Base-by-base conservation (phyloP, 2,888 invertebrate species). In the Philereme transversata region DNA sequence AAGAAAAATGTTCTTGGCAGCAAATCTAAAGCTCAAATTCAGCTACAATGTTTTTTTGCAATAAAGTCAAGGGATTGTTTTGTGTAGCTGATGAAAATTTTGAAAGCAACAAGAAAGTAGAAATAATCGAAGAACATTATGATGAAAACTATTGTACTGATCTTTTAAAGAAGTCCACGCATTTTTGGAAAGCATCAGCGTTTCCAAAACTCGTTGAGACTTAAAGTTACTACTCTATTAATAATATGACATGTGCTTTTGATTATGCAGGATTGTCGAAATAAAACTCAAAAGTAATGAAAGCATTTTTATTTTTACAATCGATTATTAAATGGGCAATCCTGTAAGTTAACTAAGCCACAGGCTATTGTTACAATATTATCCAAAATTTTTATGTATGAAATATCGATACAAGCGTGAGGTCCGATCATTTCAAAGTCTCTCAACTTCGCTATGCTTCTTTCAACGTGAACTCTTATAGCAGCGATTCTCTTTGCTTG, bases 61-160 rank as follows among this genome's bases (percentile, higher is more conserved):
- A 34, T 34, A 50, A n/a, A 52, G 60, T 11, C 60, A 50, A 57
- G 22, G 44, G 57, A 7, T 45, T 64, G 4, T 72, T 71, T 62
- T 68, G 70, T 61, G 62, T 72, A 8, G 72, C 69, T 47, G n/a
- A 64, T 51, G 43, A 22, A 38, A 45, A 65, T 51, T 72, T 61
- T 64, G 60, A 64, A 48, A 40, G 36, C 36, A 36, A 36, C 6
- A 36, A 36, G 6, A 6, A 36, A 36, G 36, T 36, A 5, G 10
- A 10, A 57, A 35, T 22, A 64, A 46, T 60, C n/a, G 51, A 61
- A 61, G 63, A 11, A 43, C 36, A 55, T 47, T 63, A 60, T 57
- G 60, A 69, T 61, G 10, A 63, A 54, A 51, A 57, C 4, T 61
- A 57, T 49, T 56, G 57, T 48, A 47, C 5, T 10, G 44, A 49